Base-by-base conservation (phyloP, 2,888 invertebrate genomes). In the Cheilosia urbana region DNA sequence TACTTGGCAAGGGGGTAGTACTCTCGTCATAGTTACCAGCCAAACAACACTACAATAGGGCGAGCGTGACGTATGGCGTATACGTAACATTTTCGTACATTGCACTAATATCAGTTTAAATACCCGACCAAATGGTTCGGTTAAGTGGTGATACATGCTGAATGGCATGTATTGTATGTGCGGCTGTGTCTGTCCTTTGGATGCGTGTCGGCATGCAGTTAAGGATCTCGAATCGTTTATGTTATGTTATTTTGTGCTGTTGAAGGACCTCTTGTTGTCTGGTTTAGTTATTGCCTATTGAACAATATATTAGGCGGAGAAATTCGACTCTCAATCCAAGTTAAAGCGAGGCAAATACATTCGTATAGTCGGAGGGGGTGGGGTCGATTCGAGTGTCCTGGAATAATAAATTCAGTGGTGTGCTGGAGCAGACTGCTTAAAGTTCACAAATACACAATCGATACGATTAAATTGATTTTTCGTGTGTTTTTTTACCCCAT, bases 191-290 rank as follows among this genome's bases (percentile, higher is more conserved):
- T 62, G 65, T 45, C 53, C 69, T n/a, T 58, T 40, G 9, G 47
- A 75, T 79, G 84, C 84, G 84, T 84, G 84, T 66, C 47, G 69
- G 65, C 45, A 65, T 75, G 84, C 84, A 75, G 75, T 84, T 76
- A 84, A 71, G 69, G 53, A 51, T 66, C 73, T 84, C 66, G 80
- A 80, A 76, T 55, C 71, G 84, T 49, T 80, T 75, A 69, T 76
- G 75, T 65, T 80, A 60, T 75, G 84, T 24, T 66, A 75, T 65
- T 80, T 69, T 63, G 63, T 30, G 40, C 47, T 66, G 37, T 53
- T 71, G 37, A 75, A 49, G 84, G 75, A 72, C 69, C 75, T 72
- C 69, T 69, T 49, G 71, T 75, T 80, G 69, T 83, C 78, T 84
- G 75, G 65, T 75, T 60, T 49, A 69, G 69, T 84, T 84, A 79